These are phyloP conservation scores for Peromyscus nudipes DNA, from an alignment of 2,797 vertebrate species.

Conservation along the genomic window DNA sequence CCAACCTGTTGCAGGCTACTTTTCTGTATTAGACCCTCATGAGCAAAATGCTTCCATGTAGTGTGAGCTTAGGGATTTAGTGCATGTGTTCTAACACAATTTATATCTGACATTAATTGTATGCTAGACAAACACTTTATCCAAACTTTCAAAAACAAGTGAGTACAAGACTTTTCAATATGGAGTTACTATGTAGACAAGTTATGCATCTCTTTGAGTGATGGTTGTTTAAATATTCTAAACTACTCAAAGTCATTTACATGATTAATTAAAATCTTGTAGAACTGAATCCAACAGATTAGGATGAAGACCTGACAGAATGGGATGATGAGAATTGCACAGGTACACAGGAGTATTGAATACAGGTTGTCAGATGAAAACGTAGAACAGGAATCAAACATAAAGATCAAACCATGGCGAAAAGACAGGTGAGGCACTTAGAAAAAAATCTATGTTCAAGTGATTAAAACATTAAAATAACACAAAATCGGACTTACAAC, in stretches of 20 bases:
- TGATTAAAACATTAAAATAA: neutral
- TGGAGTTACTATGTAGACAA: neutral
- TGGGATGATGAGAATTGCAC: neutral
- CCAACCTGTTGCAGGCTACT: neutral
- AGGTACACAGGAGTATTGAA: neutral
- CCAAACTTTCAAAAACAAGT: neutral
- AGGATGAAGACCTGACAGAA: neutral
- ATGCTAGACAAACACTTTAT: neutral
- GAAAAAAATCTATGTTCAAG: too few species aligned
- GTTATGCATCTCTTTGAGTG: neutral
- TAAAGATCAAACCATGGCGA: neutral
- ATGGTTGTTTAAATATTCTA: neutral
- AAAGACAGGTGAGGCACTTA: neutral
- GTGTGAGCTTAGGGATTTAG: neutral
- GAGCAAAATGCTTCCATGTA: neutral
- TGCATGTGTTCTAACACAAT: neutral
- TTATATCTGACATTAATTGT: neutral
- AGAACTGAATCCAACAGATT: slow-evolving; percentile 31
- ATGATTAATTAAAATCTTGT: neutral
- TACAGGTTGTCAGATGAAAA: neutral
- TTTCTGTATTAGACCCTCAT: neutral
- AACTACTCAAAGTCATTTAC: neutral
- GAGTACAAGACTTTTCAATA: neutral
- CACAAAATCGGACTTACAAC: neutral
- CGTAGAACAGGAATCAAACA: too few species aligned